These are phyloP conservation scores for Kuschelorhynchus macadamiae DNA, from an alignment of 2,888 invertebrate genomes.

Conservation along the genomic window DNA sequence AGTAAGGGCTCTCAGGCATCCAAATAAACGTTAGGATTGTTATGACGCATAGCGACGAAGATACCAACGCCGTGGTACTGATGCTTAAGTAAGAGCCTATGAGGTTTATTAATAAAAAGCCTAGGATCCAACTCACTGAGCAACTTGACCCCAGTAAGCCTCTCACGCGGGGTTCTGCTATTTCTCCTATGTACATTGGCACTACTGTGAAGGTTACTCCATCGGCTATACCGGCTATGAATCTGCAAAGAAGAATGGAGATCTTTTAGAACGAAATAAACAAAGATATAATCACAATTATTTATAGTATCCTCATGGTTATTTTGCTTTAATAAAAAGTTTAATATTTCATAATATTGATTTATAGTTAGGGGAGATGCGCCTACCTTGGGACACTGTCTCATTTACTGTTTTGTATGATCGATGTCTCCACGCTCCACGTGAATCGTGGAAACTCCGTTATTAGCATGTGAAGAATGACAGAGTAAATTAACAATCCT, in stretches of 20 bases:
- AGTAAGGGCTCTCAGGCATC: constrained; percentile 76
- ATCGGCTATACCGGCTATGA: constrained; percentile 74
- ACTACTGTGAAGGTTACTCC: constrained; percentile 67
- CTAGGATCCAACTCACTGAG: constrained; percentile 72
- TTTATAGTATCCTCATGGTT: no score
- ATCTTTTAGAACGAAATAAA: no score
- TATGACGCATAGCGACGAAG: constrained; percentile 68
- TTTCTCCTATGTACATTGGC: constrained; percentile 76
- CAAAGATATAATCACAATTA: no score
- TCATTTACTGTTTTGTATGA: no score
- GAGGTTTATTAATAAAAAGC: constrained; percentile 75
- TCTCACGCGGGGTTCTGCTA: constrained; percentile 72
- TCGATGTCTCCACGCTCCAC: no score
- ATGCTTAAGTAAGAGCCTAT: constrained; percentile 70
- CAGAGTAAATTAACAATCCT: no score
- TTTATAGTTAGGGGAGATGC: no score
- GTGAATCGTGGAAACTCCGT: no score
- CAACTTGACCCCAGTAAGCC: constrained; percentile 76
- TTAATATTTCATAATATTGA: no score
- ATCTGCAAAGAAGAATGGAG: constrained; percentile 29
- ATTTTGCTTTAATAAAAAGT: no score
- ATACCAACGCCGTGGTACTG: constrained; percentile 69
- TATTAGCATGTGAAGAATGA: no score
- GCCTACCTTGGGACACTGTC: no score
- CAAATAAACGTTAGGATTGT: constrained; percentile 69